Conservation (phyloP, 1,140 invertebrate genomes). For the Drosophila mojavensis region DNA sequence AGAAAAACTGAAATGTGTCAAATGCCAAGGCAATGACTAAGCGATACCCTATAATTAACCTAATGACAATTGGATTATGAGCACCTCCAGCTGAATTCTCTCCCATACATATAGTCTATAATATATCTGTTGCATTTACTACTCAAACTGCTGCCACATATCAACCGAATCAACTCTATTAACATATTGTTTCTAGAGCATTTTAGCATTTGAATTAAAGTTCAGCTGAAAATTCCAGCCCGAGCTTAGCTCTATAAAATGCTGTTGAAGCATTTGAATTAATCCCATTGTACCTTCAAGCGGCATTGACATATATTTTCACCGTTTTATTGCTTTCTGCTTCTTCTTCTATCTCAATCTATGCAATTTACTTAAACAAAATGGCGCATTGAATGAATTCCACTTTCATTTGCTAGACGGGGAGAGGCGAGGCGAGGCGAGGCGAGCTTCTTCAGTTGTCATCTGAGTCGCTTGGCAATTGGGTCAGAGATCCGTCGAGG, state of each 20-base stretch:
- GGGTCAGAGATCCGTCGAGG: constrained; percentile 21
- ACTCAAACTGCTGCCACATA: too few relatives aligned
- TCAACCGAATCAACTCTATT: too few relatives aligned
- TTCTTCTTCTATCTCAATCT: constrained; percentile 4
- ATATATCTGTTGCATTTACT: too few relatives aligned
- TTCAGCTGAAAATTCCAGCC: not conserved
- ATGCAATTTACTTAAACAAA: constrained; percentile 26
- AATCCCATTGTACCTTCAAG: not conserved
- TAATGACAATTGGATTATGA: too few relatives aligned
- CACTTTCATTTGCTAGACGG: constrained; percentile 8
- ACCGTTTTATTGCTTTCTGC: not conserved
- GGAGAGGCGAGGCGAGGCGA: not conserved
- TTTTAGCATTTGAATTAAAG: not conserved
- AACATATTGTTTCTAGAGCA: too few relatives aligned
- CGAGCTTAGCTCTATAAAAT: not conserved
- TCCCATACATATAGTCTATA: too few relatives aligned
- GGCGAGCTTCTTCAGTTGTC: not conserved
- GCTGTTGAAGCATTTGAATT: not conserved
- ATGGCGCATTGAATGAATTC: constrained; percentile 8
- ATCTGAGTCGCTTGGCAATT: constrained; percentile 26
- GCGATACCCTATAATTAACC: not conserved
- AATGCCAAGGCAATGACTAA: not conserved
- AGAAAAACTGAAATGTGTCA: not conserved
- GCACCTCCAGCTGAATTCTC: too few relatives aligned
- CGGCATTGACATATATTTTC: constrained; percentile 9